Evolutionary conservation across 2,113 vertebrate species (phyloP), one percentile per base, ranked within the genome.

Genomic region (Chrysemys picta): DNA sequence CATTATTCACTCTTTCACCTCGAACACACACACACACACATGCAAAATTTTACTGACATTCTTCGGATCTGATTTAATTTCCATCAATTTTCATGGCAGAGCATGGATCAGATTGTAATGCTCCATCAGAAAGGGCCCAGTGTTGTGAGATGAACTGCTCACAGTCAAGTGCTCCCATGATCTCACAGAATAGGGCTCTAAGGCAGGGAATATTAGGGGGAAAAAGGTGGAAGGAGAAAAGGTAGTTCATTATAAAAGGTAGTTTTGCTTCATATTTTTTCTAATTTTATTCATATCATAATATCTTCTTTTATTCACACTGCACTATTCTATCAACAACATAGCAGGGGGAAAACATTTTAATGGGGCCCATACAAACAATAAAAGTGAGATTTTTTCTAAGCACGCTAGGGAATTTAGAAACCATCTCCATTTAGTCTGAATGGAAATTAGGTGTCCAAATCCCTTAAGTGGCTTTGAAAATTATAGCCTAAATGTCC

Each of bases 1-100:
- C 42, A 56, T 93, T 47, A 42, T 5, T 54, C 13, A 82, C 5
- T 80, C 92, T 91, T 78, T 86, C 2, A 91, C 82, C 89, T 92
- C 87, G 65, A 10, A 56, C 35, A 50, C 1, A 7, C 2, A 2
- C 59, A 65, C 6, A 52, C 5, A 75, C 3, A 94, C 79, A 95
- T 79, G 76, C 95, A 93, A 62, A 91, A 94, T 47, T 94, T 89
- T 85, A 79, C 87, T 7, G 3, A 53, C 82, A 82, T 96, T 96
- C 85, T 93, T 96, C 54, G 93, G 38, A 92, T 57, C 93, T 3
- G 90, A 50, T 24, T 95, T 84, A 22, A 88, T 49, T 91, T 91
- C 69, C 78, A 93, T 85, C 89, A 38, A 10, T 76, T n/a, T 65
- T 53, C 56, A 82, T 25, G 87, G 86, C 65, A 96, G 95, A 92